phyloP scores from a whole-genome alignment of 2,888 invertebrate species.

The Diarsia brunnea region DNA sequence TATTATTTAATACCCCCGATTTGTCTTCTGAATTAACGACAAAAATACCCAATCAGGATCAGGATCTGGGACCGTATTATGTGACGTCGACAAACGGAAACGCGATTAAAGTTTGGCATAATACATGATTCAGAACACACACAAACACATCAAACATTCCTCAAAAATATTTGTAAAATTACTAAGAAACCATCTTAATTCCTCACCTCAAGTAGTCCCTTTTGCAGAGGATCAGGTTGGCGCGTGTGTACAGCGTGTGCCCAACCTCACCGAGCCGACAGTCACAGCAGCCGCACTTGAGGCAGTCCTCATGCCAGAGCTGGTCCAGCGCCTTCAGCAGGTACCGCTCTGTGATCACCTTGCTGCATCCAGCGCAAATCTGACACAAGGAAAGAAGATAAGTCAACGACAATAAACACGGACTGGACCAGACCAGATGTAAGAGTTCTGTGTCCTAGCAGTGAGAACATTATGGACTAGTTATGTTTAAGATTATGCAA shows the following conservation, averaged over 20 bases:
- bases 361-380: constrained; percentile 98
- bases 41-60: background rate
- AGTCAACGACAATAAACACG: background rate
- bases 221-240: constrained; percentile 98
- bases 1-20: background rate
- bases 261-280: constrained; percentile 99
- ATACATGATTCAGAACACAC: background rate
- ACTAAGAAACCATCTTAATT: background rate
- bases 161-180: background rate
- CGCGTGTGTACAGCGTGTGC: constrained; percentile 98
- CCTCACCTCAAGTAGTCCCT: constrained; percentile 97
- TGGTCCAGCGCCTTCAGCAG: constrained; percentile 97
- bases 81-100: no score
- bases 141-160: background rate
- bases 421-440: no score
- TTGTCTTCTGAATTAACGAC: background rate
- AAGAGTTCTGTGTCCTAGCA: background rate
- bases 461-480: background rate
- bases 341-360: constrained; percentile 97
- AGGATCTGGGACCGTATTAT: background rate
- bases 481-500: background rate
- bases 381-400: constrained; percentile 79
- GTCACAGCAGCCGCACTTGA: constrained; percentile 99
- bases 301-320: constrained; percentile 99
- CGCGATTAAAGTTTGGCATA: no score